Evolutionary conservation across 2,888 invertebrate genomes (phyloP).

Genomic region (Thumatha senex): DNA sequence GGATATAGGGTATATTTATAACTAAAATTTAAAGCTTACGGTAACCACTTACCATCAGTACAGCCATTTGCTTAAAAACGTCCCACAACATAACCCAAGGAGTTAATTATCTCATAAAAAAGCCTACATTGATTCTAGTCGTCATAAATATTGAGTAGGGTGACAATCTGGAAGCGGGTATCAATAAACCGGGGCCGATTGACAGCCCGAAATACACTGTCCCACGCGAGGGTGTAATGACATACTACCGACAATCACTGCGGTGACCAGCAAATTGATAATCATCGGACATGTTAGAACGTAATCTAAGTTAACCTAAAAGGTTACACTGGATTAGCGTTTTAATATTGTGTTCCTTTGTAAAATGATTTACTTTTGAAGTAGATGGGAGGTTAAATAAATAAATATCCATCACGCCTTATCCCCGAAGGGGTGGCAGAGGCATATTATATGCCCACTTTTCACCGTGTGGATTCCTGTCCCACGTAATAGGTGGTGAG

Average conservation of each 20-base stretch:
- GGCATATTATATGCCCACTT: no score
- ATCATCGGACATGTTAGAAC: constrained; percentile 7
- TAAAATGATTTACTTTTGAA: no score
- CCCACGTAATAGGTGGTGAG: no score
- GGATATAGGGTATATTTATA: no score
- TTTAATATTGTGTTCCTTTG: no score
- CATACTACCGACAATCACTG: constrained; percentile 31
- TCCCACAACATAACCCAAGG: neutral
- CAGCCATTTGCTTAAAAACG: neutral
- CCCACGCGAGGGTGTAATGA: constrained; percentile 58
- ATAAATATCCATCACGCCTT: no score
- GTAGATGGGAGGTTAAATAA: no score
- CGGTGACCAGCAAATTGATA: constrained; percentile 24
- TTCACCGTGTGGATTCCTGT: no score
- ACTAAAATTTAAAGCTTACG: no score
- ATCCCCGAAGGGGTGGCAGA: no score
- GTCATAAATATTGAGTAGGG: constrained; percentile 4
- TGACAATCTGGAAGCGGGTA: constrained; percentile 3
- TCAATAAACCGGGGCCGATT: constrained; percentile 36
- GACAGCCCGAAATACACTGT: constrained; percentile 53
- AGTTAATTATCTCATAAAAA: neutral
- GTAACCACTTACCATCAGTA: neutral
- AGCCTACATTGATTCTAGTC: neutral
- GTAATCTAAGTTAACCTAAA: neutral
- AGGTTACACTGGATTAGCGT: no score